These are phyloP conservation scores for Stegophylla sp. DNA, from an alignment of 2,888 invertebrate genomes.

Conservation along the genomic window DNA sequence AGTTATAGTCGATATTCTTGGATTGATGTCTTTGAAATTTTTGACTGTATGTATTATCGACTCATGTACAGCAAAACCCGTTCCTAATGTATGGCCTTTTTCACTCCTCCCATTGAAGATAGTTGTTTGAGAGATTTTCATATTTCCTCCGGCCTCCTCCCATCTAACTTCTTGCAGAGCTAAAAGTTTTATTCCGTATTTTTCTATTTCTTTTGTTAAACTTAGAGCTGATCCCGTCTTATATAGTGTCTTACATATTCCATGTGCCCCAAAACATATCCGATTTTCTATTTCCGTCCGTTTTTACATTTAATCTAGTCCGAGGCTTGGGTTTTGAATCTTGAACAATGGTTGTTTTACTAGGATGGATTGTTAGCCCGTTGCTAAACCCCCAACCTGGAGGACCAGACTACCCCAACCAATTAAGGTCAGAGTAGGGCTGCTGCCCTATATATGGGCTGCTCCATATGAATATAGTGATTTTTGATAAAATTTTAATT, in stretches of 20 bases:
- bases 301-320: background rate
- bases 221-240: background rate
- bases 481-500: too few species aligned
- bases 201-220: background rate
- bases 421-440: too few species aligned
- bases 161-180: background rate
- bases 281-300: background rate
- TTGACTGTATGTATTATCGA: too few species aligned
- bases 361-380: too few species aligned
- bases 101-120: background rate
- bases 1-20: background rate
- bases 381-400: background rate
- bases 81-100: background rate
- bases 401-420: slow-evolving; percentile 3
- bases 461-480: too few species aligned
- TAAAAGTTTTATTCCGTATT: background rate
- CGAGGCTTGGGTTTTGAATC: background rate
- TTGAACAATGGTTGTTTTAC: too few species aligned
- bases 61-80: background rate
- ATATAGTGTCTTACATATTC: background rate
- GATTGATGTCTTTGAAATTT: background rate
- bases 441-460: too few species aligned
- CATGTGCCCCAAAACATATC: background rate
- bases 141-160: background rate
- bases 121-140: background rate